Base-by-base conservation (phyloP, 2,888 invertebrate genomes). In the Heliconius charithonia region DNA sequence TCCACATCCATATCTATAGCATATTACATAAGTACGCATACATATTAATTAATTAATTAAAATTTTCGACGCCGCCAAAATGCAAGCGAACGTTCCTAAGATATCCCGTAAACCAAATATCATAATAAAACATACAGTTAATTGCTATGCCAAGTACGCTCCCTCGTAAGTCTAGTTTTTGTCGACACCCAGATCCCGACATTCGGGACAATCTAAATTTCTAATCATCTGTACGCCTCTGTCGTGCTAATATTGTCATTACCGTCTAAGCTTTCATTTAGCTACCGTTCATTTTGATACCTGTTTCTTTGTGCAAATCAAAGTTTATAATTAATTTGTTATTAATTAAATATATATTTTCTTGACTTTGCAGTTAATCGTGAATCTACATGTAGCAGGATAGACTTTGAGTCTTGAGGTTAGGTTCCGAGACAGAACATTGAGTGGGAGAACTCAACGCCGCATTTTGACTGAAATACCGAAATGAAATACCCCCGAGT, bases 141-240 rank as follows among this genome's bases (percentile, higher is more conserved):
- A 81, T 81, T 80, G 76, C 72, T 78, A 81, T 81, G 81, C 81
- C 76, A 78, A 81, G 80, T 75, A 75, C 67, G 76, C 76, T 63
- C 66, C 45, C 70, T 73, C 80, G 75, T 81, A 80, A 78, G 66
- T 80, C 80, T 74, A 81, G 78, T 81, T 81, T 81, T 81, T 81
- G 80, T 69, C 16, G 41, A 27, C 41, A 7, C 67, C 71, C 70
- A 41, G 65, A 78, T 71, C 69, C 67, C 71, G 63, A 27, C 19
- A 45, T 74, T 74, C 65, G 76, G 51, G 70, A 76, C 66, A 76
- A 81, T 81, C 80, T 81, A 81, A 80, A 81, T 81, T 81, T 81
- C 81, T 80, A 81, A 81, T 81, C 76, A 75, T 37, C 63, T 72
- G 41, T n/a, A 74, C 77, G 80, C 71, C 79, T 79, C 79, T 79